Percentiles rank a stretch among this genome's conserved stretches.
Conservation (phyloP, 2,797 vertebrate species). For the Smutsia temminckii region DNA sequence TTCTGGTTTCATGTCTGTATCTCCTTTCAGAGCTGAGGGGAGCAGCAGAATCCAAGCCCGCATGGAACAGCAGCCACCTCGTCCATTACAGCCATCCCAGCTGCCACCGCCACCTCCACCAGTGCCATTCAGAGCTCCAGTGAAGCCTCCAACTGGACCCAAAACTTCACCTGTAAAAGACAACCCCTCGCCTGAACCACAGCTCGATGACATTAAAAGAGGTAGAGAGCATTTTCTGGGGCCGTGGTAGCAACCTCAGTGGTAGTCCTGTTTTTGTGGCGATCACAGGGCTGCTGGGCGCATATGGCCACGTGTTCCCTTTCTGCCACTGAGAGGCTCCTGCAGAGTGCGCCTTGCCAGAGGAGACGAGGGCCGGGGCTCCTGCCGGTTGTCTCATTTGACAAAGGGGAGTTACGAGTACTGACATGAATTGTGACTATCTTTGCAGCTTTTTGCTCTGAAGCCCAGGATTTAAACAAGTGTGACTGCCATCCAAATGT, state of each 20-base stretch:
- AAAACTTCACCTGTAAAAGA: constrained; percentile 97
- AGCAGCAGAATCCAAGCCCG: constrained; percentile 99
- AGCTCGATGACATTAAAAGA: constrained; percentile 99
- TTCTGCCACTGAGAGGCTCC: background rate
- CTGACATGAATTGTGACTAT: background rate
- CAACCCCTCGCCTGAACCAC: constrained; percentile 97
- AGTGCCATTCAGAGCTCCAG: constrained; percentile 92
- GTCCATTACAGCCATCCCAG: constrained; percentile 86
- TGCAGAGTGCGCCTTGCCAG: background rate
- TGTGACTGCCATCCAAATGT: background rate
- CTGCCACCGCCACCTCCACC: constrained; percentile 77
- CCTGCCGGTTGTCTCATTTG: background rate
- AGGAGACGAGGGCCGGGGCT: background rate
- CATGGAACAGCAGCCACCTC: constrained; percentile 94
- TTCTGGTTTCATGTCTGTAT: background rate
- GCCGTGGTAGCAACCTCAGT: fast-evolving
- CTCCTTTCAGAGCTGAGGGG: constrained; percentile 93
- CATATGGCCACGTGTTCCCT: fast-evolving
- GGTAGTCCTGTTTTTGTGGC: background rate
- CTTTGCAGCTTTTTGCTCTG: background rate
- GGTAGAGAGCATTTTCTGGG: constrained; percentile 84
- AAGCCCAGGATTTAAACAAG: background rate
- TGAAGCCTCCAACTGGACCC: constrained; percentile 90
- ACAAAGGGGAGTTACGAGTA: background rate
- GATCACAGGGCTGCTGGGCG: background rate